Base-by-base conservation (phyloP, 2,888 invertebrate genomes). In the Nasonovia ribisnigri region DNA sequence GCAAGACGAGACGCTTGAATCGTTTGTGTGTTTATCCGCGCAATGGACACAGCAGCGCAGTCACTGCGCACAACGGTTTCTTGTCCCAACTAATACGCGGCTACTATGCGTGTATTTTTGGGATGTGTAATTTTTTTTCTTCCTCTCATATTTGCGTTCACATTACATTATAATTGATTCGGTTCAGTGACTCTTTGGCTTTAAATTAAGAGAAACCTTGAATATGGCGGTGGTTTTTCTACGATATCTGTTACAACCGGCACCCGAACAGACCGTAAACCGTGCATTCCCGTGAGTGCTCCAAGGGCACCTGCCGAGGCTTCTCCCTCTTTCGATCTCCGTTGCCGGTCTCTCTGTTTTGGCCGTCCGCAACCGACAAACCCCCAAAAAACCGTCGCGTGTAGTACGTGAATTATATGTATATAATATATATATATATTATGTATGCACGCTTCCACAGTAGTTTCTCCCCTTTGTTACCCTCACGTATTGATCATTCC, bases 161-260 rank as follows among this genome's bases (percentile, higher is more conserved):
- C 86, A 86, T 29, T 86, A 46, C 29, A 84, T 48, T 29, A 51
- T 43, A 84, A 91, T 91, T 11, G 54, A 43, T 84, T 91, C 84
- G 84, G 84, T 91, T 48, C 51, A 42, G 51, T 36, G 84, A 42
- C 67, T 90, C 16, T 43, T 91, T 42, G n/a, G 6, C 84, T 51
- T 91, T 43, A 84, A 43, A 84, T 91, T 42, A 20, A 84, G 51
- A 29, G 60, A 84, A 90, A 91, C 91, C 91, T 91, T 91, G 91
- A 51, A 91, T 8, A 88, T 48, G 24, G 51, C 90, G 90, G 42
- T 42, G 51, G 77, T 48, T 90, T 88, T 90, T 54, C 29, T 77
- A 48, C 48, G 13, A 77, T 67, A 90, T 90, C 46, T 42, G 91
- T 90, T 90, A 51, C 84, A 29, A 84, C 46, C 57, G 2, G 86